These are phyloP conservation scores for Hycleus cichorii DNA, from an alignment of 1,140 invertebrate species.

Conservation along the genomic window DNA sequence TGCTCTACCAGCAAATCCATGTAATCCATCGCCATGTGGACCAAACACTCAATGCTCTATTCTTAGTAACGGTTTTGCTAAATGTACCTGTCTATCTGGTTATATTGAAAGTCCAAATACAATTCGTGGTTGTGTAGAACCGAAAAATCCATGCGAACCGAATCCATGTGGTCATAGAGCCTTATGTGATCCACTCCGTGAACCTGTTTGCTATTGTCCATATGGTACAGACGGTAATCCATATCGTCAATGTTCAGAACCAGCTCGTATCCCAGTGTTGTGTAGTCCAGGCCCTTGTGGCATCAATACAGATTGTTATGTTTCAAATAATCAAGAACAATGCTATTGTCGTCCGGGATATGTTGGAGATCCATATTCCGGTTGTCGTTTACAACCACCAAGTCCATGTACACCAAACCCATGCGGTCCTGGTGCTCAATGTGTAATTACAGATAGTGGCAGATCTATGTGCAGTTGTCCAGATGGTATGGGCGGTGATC, in stretches of 20 bases:
- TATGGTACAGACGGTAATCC: conserved; percentile 69
- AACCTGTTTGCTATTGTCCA: conserved; percentile 75
- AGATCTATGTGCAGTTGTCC: conserved; percentile 65
- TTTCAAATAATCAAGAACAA: conserved; percentile 61
- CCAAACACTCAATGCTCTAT: conserved; percentile 80
- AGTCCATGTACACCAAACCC: conserved; percentile 67
- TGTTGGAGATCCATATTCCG: conserved; percentile 61
- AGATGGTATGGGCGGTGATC: conserved; percentile 69
- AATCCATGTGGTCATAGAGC: conserved; percentile 74
- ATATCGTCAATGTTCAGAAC: conserved; percentile 60
- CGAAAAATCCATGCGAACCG: conserved; percentile 69
- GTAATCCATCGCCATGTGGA: conserved; percentile 78
- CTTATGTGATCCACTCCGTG: conserved; percentile 66
- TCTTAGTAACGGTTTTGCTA: conserved; percentile 72
- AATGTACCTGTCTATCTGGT: conserved; percentile 77
- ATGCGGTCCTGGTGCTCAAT: conserved; percentile 68
- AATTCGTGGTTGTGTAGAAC: conserved; percentile 71
- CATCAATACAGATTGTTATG: conserved; percentile 71
- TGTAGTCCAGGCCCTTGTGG: conserved; percentile 75
- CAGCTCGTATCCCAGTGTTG: conserved; percentile 48
- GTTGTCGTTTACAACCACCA: conserved; percentile 51
- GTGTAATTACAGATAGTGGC: conserved; percentile 57
- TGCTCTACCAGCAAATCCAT: conserved; percentile 63
- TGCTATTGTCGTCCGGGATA: conserved; percentile 71
- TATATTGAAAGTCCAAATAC: conserved; percentile 82